phyloP scores from a whole-genome alignment of 2,797 vertebrate species.

The Leptodactylus fallax region DNA sequence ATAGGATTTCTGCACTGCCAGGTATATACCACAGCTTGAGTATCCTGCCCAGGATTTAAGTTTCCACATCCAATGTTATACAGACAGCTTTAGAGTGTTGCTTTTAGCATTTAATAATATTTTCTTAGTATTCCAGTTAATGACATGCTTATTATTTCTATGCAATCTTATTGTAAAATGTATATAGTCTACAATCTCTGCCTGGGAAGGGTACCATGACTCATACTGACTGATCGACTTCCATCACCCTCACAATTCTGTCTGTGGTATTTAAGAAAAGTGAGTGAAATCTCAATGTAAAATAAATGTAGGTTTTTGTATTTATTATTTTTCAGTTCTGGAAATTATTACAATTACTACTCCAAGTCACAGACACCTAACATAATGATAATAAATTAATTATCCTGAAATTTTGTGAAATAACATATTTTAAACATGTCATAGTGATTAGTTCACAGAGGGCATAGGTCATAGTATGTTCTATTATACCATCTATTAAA shows the following conservation, averaged over 20 bases:
- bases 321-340: slow-evolving; percentile 17
- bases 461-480: slow-evolving; percentile 26
- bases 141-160: slow-evolving; percentile 35
- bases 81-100: slow-evolving; percentile 18
- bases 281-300: not conserved
- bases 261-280: slow-evolving; percentile 16
- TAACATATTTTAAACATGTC: slow-evolving; percentile 24
- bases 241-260: not conserved
- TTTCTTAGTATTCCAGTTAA: slow-evolving; percentile 41
- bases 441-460: not conserved
- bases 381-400: slow-evolving; percentile 29
- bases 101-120: slow-evolving; percentile 34
- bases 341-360: slow-evolving; percentile 31
- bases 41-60: slow-evolving; percentile 6
- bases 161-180: slow-evolving; percentile 37
- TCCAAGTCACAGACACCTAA: not conserved
- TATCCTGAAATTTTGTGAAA: not conserved
- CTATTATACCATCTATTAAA: slow-evolving; percentile 16
- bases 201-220: slow-evolving; percentile 3
- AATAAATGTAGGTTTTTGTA: slow-evolving; percentile 27
- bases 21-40: slow-evolving; percentile 41
- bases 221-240: not conserved
- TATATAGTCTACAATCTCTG: not conserved
- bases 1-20: slow-evolving; percentile 34
- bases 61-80: slow-evolving; percentile 31